phyloP scores from a whole-genome alignment of 2,888 invertebrate species.

The Xanthia icteritia region DNA sequence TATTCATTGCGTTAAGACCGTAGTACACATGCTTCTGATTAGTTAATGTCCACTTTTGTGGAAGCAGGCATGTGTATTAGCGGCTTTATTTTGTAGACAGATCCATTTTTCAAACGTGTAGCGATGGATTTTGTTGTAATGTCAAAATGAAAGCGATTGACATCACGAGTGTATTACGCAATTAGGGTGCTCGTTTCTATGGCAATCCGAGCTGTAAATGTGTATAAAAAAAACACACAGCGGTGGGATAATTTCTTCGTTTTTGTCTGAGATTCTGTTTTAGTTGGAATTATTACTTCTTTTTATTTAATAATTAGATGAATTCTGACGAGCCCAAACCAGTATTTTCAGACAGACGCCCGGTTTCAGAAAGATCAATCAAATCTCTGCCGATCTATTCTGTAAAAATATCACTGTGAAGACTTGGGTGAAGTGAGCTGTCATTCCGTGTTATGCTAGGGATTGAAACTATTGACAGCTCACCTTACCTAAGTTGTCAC shows the following conservation, averaged over 20 bases:
- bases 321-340: constrained; percentile 9
- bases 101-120: background rate
- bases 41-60: background rate
- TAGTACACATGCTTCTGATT: background rate
- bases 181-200: constrained; percentile 19
- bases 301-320: background rate
- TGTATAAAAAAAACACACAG: constrained; percentile 72
- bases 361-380: constrained; percentile 19
- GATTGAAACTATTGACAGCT: background rate
- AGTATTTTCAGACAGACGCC: constrained; percentile 12
- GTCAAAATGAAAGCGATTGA: constrained; percentile 13
- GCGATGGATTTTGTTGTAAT: background rate
- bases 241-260: constrained; percentile 70
- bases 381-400: background rate
- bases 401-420: background rate
- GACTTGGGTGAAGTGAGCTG: background rate
- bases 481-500: background rate
- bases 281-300: constrained; percentile 2
- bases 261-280: constrained; percentile 34
- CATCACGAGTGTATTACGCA: background rate
- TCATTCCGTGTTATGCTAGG: background rate
- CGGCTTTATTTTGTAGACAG: background rate
- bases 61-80: too few relatives aligned
- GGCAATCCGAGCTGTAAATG: constrained; percentile 72
- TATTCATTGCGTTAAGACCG: background rate